Conservation (phyloP, 2,113 vertebrate genomes). For the Panthera tigris region DNA sequence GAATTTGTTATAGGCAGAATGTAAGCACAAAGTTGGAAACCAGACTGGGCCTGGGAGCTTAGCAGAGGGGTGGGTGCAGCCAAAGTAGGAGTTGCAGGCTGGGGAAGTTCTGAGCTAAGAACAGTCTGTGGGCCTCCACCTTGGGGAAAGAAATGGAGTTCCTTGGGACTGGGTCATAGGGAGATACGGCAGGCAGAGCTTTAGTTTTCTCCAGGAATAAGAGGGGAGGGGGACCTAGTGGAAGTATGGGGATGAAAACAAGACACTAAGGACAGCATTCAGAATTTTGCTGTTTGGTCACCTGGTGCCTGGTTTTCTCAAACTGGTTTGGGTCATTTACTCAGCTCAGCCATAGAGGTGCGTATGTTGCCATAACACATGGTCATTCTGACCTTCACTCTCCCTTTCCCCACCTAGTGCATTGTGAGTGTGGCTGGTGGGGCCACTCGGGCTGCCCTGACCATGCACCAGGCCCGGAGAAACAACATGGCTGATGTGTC, state of each 20-base stretch:
- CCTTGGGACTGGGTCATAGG: not conserved
- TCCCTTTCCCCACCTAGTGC: slow-evolving; percentile 82
- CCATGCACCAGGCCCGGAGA: slow-evolving; percentile 93
- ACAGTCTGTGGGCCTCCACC: not conserved
- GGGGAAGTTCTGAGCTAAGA: not conserved
- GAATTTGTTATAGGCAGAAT: not conserved
- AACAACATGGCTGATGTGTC: slow-evolving; percentile 96
- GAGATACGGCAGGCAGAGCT: not conserved
- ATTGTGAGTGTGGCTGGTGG: slow-evolving; percentile 94
- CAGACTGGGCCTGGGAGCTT: not conserved
- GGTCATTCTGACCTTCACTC: not conserved
- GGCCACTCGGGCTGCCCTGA: slow-evolving; percentile 93
- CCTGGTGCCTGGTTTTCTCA: not conserved
- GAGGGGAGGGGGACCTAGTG: not conserved
- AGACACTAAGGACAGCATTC: not conserved
- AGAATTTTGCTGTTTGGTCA: not conserved
- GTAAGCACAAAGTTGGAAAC: not conserved
- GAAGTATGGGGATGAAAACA: not conserved
- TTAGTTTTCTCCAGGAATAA: not conserved
- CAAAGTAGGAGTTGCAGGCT: not conserved
- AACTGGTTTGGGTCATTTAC: not conserved
- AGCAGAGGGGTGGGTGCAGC: not conserved
- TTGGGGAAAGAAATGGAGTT: not conserved
- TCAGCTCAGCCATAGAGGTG: not conserved
- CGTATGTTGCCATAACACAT: not conserved